phyloP scores from a whole-genome alignment of 2,797 vertebrate genomes.

The Characodon lateralis region DNA sequence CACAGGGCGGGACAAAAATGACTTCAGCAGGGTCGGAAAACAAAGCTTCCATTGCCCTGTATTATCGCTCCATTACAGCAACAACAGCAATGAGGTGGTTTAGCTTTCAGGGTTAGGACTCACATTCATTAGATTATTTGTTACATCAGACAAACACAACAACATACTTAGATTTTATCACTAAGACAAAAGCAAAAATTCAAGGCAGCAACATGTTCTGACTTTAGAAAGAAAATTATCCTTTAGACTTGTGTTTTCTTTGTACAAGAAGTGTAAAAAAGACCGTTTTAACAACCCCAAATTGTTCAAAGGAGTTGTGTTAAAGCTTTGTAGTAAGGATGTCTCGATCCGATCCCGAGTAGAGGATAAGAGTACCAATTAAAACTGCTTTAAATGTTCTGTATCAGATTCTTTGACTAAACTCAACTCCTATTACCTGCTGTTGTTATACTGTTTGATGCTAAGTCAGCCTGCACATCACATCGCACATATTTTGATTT shows the following conservation, averaged over 20 bases:
- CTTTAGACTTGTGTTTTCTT: constrained; percentile 14
- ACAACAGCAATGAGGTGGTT: constrained; percentile 32
- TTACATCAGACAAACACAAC: background rate
- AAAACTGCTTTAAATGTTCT: no score
- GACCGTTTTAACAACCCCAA: no score
- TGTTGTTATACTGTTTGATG: no score
- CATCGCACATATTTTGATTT: no score
- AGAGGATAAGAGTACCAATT: no score
- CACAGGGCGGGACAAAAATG: constrained; percentile 38
- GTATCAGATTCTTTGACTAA: no score
- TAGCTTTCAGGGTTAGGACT: constrained; percentile 13
- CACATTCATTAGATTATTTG: background rate
- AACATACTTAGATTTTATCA: constrained; percentile 20
- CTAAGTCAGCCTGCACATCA: no score
- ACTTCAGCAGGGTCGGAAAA: constrained; percentile 49
- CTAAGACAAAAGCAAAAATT: constrained; percentile 12
- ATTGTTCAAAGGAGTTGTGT: no score
- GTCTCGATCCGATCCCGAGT: no score
- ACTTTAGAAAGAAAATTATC: constrained; percentile 17
- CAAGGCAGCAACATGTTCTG: constrained; percentile 31
- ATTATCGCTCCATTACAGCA: constrained; percentile 35
- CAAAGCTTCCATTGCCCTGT: constrained; percentile 50
- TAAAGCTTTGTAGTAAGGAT: background rate
- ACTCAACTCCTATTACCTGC: no score
- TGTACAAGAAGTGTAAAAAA: background rate